phyloP scores from a whole-genome alignment of 2,797 vertebrate genomes.

The Lutjanus campechanus region DNA sequence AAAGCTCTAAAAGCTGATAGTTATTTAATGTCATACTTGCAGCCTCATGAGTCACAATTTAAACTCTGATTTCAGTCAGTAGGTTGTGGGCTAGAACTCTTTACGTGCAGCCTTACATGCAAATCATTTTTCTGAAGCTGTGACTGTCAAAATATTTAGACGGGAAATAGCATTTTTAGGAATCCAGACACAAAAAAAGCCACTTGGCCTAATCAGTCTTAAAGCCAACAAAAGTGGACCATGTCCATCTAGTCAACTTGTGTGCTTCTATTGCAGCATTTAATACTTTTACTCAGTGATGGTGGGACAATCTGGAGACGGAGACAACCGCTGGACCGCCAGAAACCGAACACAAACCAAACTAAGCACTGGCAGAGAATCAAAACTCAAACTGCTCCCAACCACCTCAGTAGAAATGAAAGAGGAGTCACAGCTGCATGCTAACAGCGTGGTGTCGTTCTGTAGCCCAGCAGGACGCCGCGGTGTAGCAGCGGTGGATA shows the following conservation, averaged over 20 bases:
- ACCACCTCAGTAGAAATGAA: constrained; percentile 11
- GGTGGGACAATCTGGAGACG: background rate
- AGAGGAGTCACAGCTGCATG: constrained; percentile 21
- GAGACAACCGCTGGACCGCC: background rate
- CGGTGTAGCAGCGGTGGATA: constrained; percentile 17
- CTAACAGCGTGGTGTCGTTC: constrained; percentile 29
- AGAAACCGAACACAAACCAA: constrained; percentile 20
- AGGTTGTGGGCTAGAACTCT: background rate
- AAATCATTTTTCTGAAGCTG: background rate
- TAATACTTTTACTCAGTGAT: background rate
- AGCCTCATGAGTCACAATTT: background rate
- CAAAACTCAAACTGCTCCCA: constrained; percentile 18
- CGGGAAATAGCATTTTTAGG: too few species aligned
- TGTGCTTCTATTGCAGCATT: background rate
- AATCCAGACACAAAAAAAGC: background rate
- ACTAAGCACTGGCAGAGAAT: constrained; percentile 26
- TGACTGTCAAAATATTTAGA: background rate
- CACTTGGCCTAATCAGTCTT: background rate
- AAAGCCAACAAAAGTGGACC: too few species aligned
- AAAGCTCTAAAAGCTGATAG: background rate
- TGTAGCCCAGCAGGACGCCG: constrained; percentile 31
- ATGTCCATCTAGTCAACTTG: background rate
- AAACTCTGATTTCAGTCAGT: background rate
- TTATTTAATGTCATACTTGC: background rate
- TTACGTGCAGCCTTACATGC: background rate